Conservation (phyloP, 2,888 invertebrate genomes). For the Polyommatus icarus region DNA sequence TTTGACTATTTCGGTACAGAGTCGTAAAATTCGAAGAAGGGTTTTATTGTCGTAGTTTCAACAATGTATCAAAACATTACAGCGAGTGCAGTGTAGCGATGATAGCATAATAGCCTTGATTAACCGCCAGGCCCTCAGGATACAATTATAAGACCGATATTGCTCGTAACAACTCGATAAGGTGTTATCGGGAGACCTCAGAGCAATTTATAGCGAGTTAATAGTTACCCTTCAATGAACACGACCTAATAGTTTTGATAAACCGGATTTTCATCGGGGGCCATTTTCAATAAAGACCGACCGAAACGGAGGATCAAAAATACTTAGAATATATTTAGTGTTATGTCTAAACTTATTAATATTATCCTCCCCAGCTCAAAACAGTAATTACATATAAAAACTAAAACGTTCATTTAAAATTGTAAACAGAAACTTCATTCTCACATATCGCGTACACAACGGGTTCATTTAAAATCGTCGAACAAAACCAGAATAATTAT, state of each 20-base stretch:
- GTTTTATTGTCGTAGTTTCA: constrained; percentile 37
- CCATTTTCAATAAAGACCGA: constrained; percentile 31
- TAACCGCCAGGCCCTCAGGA: constrained; percentile 61
- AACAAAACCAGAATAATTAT: constrained; percentile 35
- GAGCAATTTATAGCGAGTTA: constrained; percentile 70
- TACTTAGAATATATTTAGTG: background rate
- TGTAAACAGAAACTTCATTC: background rate
- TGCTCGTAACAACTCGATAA: constrained; percentile 71
- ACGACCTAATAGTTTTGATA: constrained; percentile 43
- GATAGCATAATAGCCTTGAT: constrained; percentile 59
- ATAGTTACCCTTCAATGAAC: constrained; percentile 65
- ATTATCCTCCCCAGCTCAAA: background rate
- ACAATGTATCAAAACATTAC: constrained; percentile 42
- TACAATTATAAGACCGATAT: constrained; percentile 69
- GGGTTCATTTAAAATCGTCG: constrained; percentile 36
- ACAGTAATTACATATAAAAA: background rate
- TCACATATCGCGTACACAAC: constrained; percentile 31
- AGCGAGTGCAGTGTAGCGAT: constrained; percentile 41
- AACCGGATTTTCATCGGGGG: constrained; percentile 43
- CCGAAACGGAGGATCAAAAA: background rate
- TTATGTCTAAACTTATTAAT: background rate
- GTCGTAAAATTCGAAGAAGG: constrained; percentile 15
- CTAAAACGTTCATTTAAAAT: constrained; percentile 19
- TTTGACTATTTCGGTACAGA: background rate
- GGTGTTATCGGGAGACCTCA: constrained; percentile 67